Base-by-base conservation (phyloP, 2,888 invertebrate species). In the Dysmachus trigonus region DNA sequence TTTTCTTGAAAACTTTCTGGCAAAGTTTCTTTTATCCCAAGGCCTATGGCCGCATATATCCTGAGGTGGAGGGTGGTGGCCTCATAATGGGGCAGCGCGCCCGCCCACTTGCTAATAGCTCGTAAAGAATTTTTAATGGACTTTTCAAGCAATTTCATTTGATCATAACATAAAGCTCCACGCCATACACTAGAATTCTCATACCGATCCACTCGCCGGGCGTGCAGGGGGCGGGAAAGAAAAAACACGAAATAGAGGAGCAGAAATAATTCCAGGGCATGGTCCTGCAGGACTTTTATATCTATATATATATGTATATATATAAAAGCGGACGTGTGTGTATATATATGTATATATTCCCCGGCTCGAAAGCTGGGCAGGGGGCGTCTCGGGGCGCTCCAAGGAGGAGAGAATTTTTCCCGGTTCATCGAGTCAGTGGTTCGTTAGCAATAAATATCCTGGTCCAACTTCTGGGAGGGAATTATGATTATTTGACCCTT, bases 111-210 rank as follows among this genome's bases (percentile, higher is more conserved):
- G 86, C 87, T 88, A 87, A 88, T 87, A 87, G 88, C 85, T 84
- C 86, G 88, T 88, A 88, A 88, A 88, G 84, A 87, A 88, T 88
- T 88, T 88, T 87, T 88, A 88, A 88, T 88, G 88, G 87, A 87
- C 87, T 87, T 88, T 88, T 87, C 88, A 86, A 88, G 88, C 87
- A 88, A 88, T 88, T 88, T 87, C 88, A 86, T 88, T 87, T 77
- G 88, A 87, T 84, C 86, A 87, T 88, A 88, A 88, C 86, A 87
- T 88, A 88, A 88, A 88, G 83, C 86, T 87, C 85, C 72, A 53
- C 85, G 76, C 76, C 62, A 77, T 77, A 76, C 85, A 77, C 85
- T 85, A 53, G 74, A n/a, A 85, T 76, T 62, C 74, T 47, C 81
- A 76, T 47, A 35, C 83, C 72, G 18, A n/a, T n/a, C n/a, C n/a